phyloP scores from a whole-genome alignment of 2,797 vertebrate species.

The Micromesistius poutassou region DNA sequence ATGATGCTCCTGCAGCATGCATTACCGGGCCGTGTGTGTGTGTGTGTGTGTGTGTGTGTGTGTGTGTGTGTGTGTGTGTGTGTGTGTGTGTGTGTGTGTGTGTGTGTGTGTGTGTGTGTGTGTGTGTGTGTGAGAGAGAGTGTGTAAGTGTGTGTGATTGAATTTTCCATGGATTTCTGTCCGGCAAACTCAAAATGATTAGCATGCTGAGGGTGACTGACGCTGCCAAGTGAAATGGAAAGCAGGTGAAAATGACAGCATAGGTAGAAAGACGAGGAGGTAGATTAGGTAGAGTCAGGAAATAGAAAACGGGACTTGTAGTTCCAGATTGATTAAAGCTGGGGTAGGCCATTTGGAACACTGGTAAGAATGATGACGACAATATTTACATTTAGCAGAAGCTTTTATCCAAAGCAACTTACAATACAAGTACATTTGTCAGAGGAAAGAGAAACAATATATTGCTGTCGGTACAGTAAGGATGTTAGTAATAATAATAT shows the following conservation, averaged over 20 bases:
- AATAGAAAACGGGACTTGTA: slow-evolving; percentile 4
- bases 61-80: too few relatives aligned
- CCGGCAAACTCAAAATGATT: slow-evolving; percentile 41
- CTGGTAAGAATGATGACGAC: too few relatives aligned
- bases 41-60: slow-evolving; percentile 7
- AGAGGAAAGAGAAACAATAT: too few relatives aligned
- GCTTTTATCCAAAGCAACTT: too few relatives aligned
- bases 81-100: background rate
- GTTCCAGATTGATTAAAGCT: too few relatives aligned
- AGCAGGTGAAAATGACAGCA: slow-evolving; percentile 6
- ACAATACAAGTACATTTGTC: too few relatives aligned
- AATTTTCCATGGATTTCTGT: slow-evolving; percentile 52
- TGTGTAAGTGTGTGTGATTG: slow-evolving; percentile 14
- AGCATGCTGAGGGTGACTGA: slow-evolving; percentile 34
- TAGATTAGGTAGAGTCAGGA: background rate
- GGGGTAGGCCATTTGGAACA: too few relatives aligned
- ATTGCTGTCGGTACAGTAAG: too few relatives aligned
- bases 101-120: background rate
- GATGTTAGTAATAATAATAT: too few relatives aligned
- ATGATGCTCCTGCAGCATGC: slow-evolving; percentile 13
- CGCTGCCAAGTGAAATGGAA: slow-evolving; percentile 18
- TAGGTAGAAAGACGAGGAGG: background rate
- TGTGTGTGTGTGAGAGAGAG: slow-evolving; percentile 15
- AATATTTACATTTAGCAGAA: too few relatives aligned
- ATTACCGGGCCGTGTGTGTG: background rate